These are phyloP conservation scores for Ommatoiulus sabulosus DNA, from an alignment of 2,888 invertebrate species.

Conservation along the genomic window DNA sequence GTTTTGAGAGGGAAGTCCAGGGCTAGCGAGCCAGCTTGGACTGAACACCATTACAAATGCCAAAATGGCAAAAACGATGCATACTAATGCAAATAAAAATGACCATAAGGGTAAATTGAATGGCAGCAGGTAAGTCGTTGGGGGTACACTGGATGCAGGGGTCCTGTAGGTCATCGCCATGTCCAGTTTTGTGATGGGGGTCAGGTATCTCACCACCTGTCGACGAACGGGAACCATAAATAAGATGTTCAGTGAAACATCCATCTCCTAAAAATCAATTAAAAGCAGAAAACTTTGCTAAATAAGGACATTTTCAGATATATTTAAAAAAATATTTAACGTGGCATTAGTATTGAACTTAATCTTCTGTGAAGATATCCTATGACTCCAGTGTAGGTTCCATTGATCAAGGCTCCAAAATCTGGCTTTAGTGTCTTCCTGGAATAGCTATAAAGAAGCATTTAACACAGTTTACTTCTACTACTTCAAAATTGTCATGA, in stretches of 20 bases:
- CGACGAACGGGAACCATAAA: slow-evolving; percentile 26
- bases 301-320: not conserved
- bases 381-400: slow-evolving; percentile 33
- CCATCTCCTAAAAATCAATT: slow-evolving; percentile 51
- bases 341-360: not conserved
- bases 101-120: slow-evolving; percentile 38
- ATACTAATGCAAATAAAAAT: not conserved
- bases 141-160: slow-evolving; percentile 37
- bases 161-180: slow-evolving; percentile 41
- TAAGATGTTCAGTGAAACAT: slow-evolving; percentile 47
- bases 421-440: not conserved
- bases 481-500: no score
- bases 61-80: not conserved
- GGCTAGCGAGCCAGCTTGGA: not conserved
- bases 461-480: no score
- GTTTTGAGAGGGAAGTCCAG: not conserved
- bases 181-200: not conserved
- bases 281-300: not conserved
- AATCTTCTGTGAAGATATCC: slow-evolving; percentile 18
- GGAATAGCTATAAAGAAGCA: not conserved
- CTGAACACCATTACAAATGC: slow-evolving; percentile 3
- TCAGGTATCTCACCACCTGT: slow-evolving; percentile 2
- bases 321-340: not conserved
- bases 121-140: slow-evolving; percentile 47
- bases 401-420: slow-evolving; percentile 26